phyloP scores from a whole-genome alignment of 2,113 vertebrate species.

The Athene cunicularia region DNA sequence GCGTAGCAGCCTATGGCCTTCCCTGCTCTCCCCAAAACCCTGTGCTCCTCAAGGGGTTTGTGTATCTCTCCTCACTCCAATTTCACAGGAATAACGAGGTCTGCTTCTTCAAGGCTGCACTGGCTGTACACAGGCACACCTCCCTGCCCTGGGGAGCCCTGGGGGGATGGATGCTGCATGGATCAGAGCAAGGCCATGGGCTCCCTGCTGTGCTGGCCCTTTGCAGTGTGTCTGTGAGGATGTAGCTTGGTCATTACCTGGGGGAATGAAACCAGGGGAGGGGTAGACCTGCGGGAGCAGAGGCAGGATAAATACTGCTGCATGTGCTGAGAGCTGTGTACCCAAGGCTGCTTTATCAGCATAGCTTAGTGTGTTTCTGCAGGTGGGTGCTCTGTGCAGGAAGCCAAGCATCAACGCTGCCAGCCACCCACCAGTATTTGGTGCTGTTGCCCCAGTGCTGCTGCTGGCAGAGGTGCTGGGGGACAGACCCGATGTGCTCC shows the following conservation, averaged over 20 bases:
- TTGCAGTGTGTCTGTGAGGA: background rate
- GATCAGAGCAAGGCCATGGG: background rate
- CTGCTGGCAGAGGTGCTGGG: background rate
- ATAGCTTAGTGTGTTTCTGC: background rate
- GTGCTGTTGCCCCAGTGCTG: background rate
- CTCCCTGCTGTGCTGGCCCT: background rate
- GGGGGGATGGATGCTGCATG: fast-evolving
- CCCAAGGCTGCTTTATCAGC: background rate
- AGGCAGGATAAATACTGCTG: fast-evolving
- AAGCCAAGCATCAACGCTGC: background rate
- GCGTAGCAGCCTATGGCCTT: background rate
- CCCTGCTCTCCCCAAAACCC: background rate
- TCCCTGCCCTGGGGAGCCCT: fast-evolving
- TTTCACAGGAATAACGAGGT: background rate
- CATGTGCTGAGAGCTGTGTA: background rate
- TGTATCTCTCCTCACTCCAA: background rate
- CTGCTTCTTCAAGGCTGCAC: background rate
- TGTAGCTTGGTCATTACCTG: background rate
- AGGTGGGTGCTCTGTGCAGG: background rate
- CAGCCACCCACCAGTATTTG: background rate
- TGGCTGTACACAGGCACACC: background rate
- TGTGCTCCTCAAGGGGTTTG: background rate
- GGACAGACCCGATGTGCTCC: background rate
- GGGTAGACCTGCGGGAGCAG: background rate
- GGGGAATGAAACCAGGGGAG: background rate